Base-by-base conservation (phyloP, 2,113 vertebrate genomes). In the Ranitomeya variabilis region DNA sequence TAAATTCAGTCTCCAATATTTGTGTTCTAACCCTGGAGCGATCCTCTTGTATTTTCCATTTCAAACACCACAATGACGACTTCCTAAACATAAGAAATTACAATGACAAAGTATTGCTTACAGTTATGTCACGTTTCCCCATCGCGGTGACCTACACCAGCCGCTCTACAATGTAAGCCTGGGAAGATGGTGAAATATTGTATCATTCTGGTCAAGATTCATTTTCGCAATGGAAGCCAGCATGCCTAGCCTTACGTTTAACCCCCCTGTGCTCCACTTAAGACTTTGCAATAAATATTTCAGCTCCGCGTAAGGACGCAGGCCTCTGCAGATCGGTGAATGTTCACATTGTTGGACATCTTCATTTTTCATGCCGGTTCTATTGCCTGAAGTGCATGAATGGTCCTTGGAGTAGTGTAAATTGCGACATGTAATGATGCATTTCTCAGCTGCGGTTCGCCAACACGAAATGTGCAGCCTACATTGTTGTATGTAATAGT, bases 1-100 rank as follows among this genome's bases (percentile, higher is more conserved):
- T 86, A 79, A 79, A 86, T 86, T 64, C 57, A 51, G 57, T 86
- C 76, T 86, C 37, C n/a, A 55, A 86, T 67, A 54, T 86, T 86
- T 86, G 21, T 19, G 60, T 66, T 78, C 74, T 66, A 18, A 45
- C 85, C 74, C 74, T 80, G 15, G 13, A 86, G 74, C 59, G 6
- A 55, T 80, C 67, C 45, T 80, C 26, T 64, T 86, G 74, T 66
- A 54, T 80, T 78, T 78, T 86, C 59, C 31, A 31, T 80, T 62
- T 86, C 59, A 79, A 26, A 86, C 37, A 78, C 26, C 62, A 51
- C 26, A 51, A 60, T 18, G 19, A 16, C 37, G 19, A 86, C 73
- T 86, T 86, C 37, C 73, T 64, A 23, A 78, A 52, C 85, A 78
- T 12, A 16, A 78, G 73, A 77, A 67, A 62, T 86, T 64, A 62